Base-by-base conservation (phyloP, 1,140 invertebrate species). In the Listronotus oregonensis region DNA sequence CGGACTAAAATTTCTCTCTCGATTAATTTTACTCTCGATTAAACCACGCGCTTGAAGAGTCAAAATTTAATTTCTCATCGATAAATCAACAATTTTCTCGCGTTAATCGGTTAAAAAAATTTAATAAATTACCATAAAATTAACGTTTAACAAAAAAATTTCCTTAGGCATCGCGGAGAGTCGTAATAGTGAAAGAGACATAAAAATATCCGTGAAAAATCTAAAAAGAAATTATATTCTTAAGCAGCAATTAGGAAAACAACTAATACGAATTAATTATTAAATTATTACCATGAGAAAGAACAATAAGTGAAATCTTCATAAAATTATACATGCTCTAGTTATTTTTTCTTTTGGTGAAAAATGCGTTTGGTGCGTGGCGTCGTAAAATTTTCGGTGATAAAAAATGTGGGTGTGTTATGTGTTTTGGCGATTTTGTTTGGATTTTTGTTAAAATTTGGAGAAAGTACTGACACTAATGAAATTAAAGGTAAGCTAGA, bases 1-100 rank as follows among this genome's bases (percentile, higher is more conserved):
- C 18, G 27, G 11, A 52, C 51, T 14, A 44, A 59, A 66, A 66
- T 66, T 66, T 66, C 64, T 66, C 64, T 49, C 49, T 57, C 59
- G 42, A 52, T 31, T n/a, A 55, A 51, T 10, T 64, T 59, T 57
- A 68, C 66, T 64, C 66, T 64, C 61, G 54, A 40, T 70, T 59
- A 17, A 34, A 42, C 56, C 52, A 11, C 46, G 18, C 27, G 34
- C 14, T 32, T 2, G 55, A 37, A 11, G 21, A 63, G 60, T 63
- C 60, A 50, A 54, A 54, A 54, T 52, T 27, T 27, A 31, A 42
- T 55, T 52, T 14, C n/a, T 15, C 50, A 52, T 8, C 61, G 18
- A 34, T 60, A 15, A 47, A 42, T 32, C n/a, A 44, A 7, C n/a
- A 14, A 57, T 57, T 39, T 56, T 52, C 9, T 18, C 7, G 50